Evolutionary conservation across 2,797 vertebrate species (phyloP).

Genomic region (Malurus leucopterus): DNA sequence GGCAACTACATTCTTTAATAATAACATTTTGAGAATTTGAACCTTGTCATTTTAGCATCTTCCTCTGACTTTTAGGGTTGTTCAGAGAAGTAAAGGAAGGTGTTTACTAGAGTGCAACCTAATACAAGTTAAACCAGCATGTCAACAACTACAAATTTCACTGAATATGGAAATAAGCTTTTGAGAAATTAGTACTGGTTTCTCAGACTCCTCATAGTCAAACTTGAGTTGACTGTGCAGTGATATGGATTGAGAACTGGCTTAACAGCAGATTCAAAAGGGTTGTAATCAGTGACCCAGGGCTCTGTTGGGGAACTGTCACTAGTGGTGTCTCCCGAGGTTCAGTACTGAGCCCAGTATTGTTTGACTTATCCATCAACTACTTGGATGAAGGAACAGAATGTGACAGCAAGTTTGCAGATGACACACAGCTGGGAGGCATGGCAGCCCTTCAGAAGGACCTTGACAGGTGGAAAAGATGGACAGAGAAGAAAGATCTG

Average conservation of each 20-base stretch:
- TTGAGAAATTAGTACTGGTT: neutral
- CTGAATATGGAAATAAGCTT: neutral
- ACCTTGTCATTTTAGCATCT: neutral
- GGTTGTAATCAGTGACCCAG: neutral
- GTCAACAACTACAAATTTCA: neutral
- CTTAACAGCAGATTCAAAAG: neutral
- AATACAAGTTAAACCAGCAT: neutral
- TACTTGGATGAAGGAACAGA: neutral
- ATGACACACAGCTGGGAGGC: neutral
- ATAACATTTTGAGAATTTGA: neutral
- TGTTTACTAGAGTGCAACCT: neutral
- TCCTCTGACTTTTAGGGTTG: neutral
- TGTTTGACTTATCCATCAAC: neutral
- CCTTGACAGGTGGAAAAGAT: neutral
- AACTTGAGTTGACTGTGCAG: too few relatives aligned
- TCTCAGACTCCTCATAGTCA: neutral
- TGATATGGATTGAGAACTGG: neutral
- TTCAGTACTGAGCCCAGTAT: neutral
- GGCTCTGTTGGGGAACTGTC: neutral
- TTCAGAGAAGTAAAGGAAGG: neutral
- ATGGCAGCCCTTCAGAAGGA: neutral
- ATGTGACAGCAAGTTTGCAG: neutral
- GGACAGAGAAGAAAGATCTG: neutral
- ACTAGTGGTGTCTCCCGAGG: too few relatives aligned
- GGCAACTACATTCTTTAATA: neutral